Base-by-base conservation (phyloP, 1,140 invertebrate species). In the Polypedilum pembai region DNA sequence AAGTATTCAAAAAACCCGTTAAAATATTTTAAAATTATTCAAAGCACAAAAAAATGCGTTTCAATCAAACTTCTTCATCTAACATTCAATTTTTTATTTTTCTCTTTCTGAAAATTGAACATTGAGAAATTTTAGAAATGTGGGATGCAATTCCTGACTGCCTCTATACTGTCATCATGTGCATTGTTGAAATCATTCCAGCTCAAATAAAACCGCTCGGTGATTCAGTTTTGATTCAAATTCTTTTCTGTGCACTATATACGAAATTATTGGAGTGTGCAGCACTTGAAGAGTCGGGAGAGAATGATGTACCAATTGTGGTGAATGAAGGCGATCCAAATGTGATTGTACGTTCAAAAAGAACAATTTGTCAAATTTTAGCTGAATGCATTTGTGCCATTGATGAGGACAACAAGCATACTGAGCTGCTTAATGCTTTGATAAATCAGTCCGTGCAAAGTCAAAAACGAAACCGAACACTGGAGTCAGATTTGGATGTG, bases 351-450 rank as follows among this genome's bases (percentile, higher is more conserved):
- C 82, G 0, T 82, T 81, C 0, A 76, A 77, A 79, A 75, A 79
- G 76, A 73, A 81, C 77, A 76, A 85, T 75, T 78, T 85, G 80
- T 3, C 82, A 86, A 15, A 87, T 88, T 0, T 80, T 92, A 0
- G 89, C 89, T 0, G 92, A 93, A 80, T 88, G 88, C 0, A 83
- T 93, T 10, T 93, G 91, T 77, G 89, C 87, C n/a, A 88, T 91
- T 40, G 90, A 92, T 78, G 89, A 91, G 76, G 88, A 90, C 72
- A 86, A 90, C 77, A 91, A 90, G 77, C 89, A 92, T 75, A 90
- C 88, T 0, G 84, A 87, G 73, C 86, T 91, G 77, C 88, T 92
- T 73, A 83, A 87, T 1, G 79, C 84, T 41, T 84, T 92, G 7
- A 78, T 90, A 15, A 80, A 82, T 18, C 83, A 86, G 74, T 83